Evolutionary conservation across 1,140 invertebrate genomes (phyloP).

Genomic region (Halesus radiatus): DNA sequence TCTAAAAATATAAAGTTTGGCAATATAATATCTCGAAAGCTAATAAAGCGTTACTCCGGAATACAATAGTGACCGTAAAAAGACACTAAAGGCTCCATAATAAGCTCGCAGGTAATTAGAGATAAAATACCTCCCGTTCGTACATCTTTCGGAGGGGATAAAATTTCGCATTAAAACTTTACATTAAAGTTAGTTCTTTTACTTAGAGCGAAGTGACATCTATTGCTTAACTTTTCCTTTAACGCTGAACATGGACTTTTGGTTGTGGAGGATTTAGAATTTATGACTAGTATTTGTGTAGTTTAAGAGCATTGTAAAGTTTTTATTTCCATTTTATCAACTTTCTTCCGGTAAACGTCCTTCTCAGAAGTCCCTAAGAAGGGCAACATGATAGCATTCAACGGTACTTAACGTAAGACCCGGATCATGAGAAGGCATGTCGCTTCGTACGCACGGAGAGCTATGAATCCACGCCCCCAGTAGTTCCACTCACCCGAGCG

Average conservation of each 20-base stretch:
- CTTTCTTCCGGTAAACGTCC: neutral
- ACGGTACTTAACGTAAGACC: constrained; percentile 51
- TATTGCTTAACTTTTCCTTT: constrained; percentile 39
- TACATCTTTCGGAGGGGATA: constrained; percentile 36
- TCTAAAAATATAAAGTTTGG: constrained; percentile 21
- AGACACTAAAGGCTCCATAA: constrained; percentile 42
- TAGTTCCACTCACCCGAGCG: neutral
- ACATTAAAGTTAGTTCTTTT: constrained; percentile 34
- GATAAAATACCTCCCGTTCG: constrained; percentile 36
- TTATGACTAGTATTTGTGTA: neutral
- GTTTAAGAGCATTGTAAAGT: neutral
- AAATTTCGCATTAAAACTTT: constrained; percentile 41
- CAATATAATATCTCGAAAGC: constrained; percentile 22
- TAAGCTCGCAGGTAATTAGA: constrained; percentile 42
- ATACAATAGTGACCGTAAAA: constrained; percentile 44
- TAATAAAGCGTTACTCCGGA: constrained; percentile 31
- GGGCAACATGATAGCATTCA: constrained; percentile 54
- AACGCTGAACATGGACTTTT: neutral
- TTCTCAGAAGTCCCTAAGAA: constrained; percentile 5
- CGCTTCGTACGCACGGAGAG: constrained; percentile 40
- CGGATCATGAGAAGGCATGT: constrained; percentile 20
- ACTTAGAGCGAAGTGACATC: constrained; percentile 2
- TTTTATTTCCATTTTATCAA: neutral
- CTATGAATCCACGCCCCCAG: constrained; percentile 33
- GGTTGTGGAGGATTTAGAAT: neutral